phyloP scores from a whole-genome alignment of 2,797 vertebrate species.

The Odontamblyopus lacepedii region DNA sequence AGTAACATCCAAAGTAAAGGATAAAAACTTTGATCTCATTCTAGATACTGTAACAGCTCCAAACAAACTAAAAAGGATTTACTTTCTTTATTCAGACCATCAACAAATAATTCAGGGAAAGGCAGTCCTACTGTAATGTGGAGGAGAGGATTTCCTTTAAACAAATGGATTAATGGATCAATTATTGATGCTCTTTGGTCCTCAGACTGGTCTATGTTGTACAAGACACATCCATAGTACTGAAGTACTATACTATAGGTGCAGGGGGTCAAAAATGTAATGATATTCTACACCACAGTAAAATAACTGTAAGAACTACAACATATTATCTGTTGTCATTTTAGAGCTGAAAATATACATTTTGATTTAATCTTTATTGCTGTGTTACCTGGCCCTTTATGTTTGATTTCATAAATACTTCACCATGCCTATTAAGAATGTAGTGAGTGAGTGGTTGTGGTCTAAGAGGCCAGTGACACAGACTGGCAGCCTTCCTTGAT shows the following conservation, averaged over 20 bases:
- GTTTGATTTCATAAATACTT: neutral
- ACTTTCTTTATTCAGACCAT: conserved; percentile 5
- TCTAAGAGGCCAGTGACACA: too few relatives aligned
- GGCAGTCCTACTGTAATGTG: neutral
- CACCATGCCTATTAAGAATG: neutral
- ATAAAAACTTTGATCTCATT: conserved; percentile 4
- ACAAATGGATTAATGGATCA: conserved; percentile 3
- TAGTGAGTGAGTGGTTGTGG: neutral
- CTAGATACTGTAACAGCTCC: conserved; percentile 4
- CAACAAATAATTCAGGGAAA: conserved; percentile 6
- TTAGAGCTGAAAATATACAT: neutral
- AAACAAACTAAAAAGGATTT: neutral
- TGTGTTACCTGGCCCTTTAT: too few relatives aligned
- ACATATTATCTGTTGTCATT: neutral
- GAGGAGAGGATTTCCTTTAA: conserved; percentile 1
- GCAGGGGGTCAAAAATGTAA: neutral
- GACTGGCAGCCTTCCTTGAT: neutral
- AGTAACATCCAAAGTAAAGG: conserved; percentile 31
- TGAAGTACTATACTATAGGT: neutral
- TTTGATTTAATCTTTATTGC: neutral
- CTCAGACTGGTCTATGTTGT: neutral
- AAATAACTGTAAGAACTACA: neutral
- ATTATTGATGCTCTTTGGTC: conserved; percentile 8
- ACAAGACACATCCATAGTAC: neutral
- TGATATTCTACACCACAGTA: neutral